Conservation (phyloP, 2,797 vertebrate genomes). For the Natrix natrix region DNA sequence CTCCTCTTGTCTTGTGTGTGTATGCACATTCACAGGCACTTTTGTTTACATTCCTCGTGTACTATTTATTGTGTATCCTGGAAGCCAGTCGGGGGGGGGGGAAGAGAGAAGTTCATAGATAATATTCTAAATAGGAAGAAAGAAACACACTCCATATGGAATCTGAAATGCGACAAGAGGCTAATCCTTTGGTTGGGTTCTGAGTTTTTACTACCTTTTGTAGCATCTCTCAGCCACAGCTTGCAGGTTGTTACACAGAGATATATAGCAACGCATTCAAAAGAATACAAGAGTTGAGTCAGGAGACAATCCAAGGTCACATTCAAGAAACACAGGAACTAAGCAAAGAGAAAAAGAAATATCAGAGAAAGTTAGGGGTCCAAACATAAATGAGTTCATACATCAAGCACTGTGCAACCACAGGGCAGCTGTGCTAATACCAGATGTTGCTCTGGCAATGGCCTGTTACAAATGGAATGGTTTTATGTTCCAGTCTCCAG, state of each 20-base stretch:
- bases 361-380: background rate
- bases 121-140: background rate
- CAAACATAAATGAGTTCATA: background rate
- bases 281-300: background rate
- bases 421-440: background rate
- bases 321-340: background rate
- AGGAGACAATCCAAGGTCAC: background rate
- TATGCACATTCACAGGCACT: background rate
- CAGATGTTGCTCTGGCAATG: background rate
- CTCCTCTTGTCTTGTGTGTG: background rate
- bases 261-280: background rate
- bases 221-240: background rate
- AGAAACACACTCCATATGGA: background rate
- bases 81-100: background rate
- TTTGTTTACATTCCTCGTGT: background rate
- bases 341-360: background rate
- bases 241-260: background rate
- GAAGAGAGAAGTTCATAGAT: background rate
- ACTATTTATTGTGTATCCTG: background rate
- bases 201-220: background rate
- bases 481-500: background rate
- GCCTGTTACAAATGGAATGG: background rate
- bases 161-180: background rate
- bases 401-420: background rate
- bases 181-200: background rate